phyloP scores from a whole-genome alignment of 2,888 invertebrate genomes.

The Athalia circularis region DNA sequence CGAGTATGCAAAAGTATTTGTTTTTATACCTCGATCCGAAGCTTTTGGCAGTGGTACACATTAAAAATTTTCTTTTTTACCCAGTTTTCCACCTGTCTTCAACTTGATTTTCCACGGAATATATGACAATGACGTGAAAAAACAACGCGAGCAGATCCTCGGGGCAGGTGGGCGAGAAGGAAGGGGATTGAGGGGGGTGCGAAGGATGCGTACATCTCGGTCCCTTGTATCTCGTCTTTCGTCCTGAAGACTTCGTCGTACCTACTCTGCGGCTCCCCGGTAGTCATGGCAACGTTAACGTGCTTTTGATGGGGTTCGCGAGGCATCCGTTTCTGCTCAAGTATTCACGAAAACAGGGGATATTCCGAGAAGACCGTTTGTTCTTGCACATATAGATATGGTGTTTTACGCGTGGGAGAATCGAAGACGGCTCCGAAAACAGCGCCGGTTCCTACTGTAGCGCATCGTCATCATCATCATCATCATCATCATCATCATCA shows the following conservation, averaged over 20 bases:
- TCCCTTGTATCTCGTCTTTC: background rate
- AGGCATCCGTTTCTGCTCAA: conserved; percentile 55
- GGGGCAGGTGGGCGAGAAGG: background rate
- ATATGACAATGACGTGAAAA: conserved; percentile 9
- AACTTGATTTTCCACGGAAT: conserved; percentile 10
- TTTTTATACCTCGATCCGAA: background rate
- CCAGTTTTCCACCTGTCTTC: background rate
- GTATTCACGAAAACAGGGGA: conserved; percentile 57
- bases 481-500: no score
- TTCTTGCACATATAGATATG: background rate
- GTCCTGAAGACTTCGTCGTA: conserved; percentile 1
- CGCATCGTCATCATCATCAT: no score
- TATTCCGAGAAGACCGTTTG: conserved; percentile 50
- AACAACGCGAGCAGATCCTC: background rate
- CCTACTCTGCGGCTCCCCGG: conserved; percentile 1
- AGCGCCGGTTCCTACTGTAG: no score
- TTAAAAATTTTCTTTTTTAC: background rate
- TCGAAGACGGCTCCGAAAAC: no score
- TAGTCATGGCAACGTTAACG: conserved; percentile 64
- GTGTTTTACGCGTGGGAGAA: background rate
- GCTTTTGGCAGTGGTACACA: no score
- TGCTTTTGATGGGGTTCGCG: conserved; percentile 64
- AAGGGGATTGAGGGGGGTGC: background rate
- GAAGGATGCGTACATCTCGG: background rate
- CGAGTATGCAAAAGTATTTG: background rate